Evolutionary conservation across 2,113 vertebrate genomes (phyloP), one percentile per base, ranked within the genome.

Genomic region (Chloebia gouldiae): DNA sequence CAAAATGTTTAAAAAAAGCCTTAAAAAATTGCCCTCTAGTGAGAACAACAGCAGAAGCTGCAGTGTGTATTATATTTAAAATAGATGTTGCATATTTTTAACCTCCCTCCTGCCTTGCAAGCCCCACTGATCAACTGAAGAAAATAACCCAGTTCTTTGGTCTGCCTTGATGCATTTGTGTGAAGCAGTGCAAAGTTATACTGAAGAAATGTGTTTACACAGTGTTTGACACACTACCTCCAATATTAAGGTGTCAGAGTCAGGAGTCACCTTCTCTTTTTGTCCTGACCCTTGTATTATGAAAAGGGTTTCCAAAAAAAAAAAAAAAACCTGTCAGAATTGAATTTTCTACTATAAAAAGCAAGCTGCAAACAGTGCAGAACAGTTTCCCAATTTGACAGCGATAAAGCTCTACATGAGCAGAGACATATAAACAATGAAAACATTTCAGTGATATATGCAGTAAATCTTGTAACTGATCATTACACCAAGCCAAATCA

Each of bases 51-150:
- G 30, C 11, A 75, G 56, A 20, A 70, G 14, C 16, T 75, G n/a
- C 20, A 77, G 14, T 5, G 6, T 1, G 0, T 20, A n/a, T 12
- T 49, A 57, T 20, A 13, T 40, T 89, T 16, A 47, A 76, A 89
- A 89, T 2, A 70, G 7, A 5, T 30, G 10, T 7, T 80, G 13
- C 9, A 13, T 64, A 53, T 12, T 51, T 44, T 57, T 90, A 66
- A 77, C 20, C 47, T 81, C 8, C 3, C 3, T 13, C 5, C 24
- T 9, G 7, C 7, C 12, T 39, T 0, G 0, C 37, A 81, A 77
- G 33, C 5, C 6, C 17, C 14, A 75, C 9, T 40, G 42, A 86
- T 7, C 31, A 71, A 71, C 8, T 22, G 51, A 59, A 44, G 23
- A 81, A 65, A 56, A 37, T 10, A 84, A 42, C 8, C 5, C 33